phyloP scores from a whole-genome alignment of 2,113 vertebrate species.

The Nesogale talazaci region DNA sequence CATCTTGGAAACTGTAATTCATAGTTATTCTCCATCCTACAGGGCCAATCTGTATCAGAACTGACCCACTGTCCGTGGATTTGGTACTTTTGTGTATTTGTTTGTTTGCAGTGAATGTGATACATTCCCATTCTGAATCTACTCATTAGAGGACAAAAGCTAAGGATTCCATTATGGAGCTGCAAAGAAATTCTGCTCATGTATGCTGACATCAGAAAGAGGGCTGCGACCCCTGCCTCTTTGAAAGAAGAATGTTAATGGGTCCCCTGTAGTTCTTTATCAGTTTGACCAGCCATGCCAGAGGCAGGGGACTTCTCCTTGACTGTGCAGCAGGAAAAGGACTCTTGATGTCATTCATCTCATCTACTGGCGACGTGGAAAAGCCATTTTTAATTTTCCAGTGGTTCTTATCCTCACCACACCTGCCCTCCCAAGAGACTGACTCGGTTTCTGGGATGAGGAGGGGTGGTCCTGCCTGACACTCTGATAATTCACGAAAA shows the following conservation, averaged over 20 bases:
- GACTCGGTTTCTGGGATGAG: not conserved
- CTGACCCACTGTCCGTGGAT: too few relatives aligned
- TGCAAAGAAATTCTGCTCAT: not conserved
- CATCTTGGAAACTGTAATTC: too few relatives aligned
- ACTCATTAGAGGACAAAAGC: not conserved
- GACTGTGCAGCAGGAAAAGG: not conserved
- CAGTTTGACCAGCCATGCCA: not conserved
- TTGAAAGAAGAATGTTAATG: slow-evolving; percentile 1
- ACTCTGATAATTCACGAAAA: not conserved
- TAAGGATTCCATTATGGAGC: slow-evolving; percentile 8
- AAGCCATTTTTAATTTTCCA: not conserved
- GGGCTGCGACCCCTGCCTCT: not conserved
- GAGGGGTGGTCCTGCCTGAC: not conserved
- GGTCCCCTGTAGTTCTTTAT: not conserved
- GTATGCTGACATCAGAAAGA: not conserved
- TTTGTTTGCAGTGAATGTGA: not conserved
- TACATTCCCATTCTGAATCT: not conserved
- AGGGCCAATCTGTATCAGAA: too few relatives aligned
- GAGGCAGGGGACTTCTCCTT: not conserved
- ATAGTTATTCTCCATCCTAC: too few relatives aligned
- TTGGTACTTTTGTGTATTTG: too few relatives aligned
- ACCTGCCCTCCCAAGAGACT: not conserved
- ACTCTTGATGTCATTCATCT: not conserved
- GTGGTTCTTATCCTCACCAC: not conserved
- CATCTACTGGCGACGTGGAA: not conserved